These are phyloP conservation scores for Rhinoraja longicauda DNA, from an alignment of 2,797 vertebrate species.

Conservation along the genomic window DNA sequence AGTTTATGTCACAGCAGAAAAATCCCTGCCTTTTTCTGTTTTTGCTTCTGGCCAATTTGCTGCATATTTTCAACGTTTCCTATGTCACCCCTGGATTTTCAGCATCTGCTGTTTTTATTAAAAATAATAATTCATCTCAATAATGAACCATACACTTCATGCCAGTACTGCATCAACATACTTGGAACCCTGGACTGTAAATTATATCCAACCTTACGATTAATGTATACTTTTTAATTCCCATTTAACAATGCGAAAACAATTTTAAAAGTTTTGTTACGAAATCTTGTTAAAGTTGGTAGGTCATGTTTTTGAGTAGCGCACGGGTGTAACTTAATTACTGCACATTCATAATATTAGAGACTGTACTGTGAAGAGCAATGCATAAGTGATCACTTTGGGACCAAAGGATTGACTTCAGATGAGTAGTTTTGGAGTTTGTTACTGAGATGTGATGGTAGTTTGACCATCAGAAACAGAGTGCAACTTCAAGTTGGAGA, in stretches of 20 bases:
- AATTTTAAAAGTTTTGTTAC: background rate
- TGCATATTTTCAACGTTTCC: background rate
- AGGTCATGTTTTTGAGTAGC: background rate
- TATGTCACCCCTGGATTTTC: background rate
- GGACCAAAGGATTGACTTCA: conserved; percentile 6
- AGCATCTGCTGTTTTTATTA: background rate
- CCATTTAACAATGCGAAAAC: background rate
- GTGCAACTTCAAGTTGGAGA: background rate
- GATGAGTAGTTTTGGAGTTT: background rate
- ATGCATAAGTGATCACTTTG: conserved; percentile 11
- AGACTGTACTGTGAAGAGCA: background rate
- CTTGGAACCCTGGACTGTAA: background rate
- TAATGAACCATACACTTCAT: background rate
- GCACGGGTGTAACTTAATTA: background rate
- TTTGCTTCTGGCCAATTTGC: background rate
- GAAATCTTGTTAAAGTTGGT: background rate
- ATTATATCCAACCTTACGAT: background rate
- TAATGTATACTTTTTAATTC: background rate
- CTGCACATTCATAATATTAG: background rate
- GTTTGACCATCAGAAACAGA: background rate
- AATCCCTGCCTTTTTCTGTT: background rate
- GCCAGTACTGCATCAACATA: background rate
- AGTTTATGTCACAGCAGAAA: background rate
- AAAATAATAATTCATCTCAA: too few species aligned
- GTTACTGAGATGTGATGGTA: background rate